Conservation (phyloP, 2,797 vertebrate genomes). For the Acropternis orthonyx region DNA sequence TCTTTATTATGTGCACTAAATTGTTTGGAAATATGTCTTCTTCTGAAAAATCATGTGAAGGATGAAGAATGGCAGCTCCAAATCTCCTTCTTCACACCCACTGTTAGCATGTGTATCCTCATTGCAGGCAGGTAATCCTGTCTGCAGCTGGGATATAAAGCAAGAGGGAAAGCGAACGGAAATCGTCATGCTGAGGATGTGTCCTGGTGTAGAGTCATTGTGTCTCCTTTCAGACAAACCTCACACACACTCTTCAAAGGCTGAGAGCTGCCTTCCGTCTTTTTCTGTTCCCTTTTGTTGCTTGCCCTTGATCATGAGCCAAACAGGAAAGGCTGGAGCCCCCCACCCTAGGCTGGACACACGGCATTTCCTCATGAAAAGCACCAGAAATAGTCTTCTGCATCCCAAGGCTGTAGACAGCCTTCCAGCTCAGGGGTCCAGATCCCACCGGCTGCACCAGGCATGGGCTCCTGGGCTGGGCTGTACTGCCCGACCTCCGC, state of each 20-base stretch:
- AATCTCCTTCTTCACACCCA: background rate
- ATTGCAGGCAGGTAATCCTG: background rate
- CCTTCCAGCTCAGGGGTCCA: background rate
- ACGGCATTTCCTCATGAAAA: background rate
- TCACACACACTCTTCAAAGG: conserved; percentile 3
- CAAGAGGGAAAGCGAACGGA: background rate
- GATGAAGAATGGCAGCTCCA: background rate
- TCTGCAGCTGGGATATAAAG: background rate
- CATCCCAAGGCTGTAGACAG: background rate
- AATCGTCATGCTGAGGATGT: rapidly evolving
- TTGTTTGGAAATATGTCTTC: background rate
- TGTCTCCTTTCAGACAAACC: background rate
- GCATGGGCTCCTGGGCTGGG: rapidly evolving
- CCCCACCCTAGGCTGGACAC: rapidly evolving
- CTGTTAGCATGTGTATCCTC: background rate
- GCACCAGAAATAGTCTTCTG: background rate
- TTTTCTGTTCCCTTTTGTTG: background rate
- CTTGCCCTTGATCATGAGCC: conserved; percentile 23
- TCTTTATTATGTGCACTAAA: background rate
- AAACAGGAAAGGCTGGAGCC: conserved; percentile 35
- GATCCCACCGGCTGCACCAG: background rate
- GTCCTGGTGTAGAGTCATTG: background rate
- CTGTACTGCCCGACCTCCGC: rapidly evolving
- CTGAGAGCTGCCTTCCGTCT: background rate
- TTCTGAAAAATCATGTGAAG: background rate